These are phyloP conservation scores for Drosophila pegasa DNA, from an alignment of 2,888 invertebrate genomes.

Conservation along the genomic window DNA sequence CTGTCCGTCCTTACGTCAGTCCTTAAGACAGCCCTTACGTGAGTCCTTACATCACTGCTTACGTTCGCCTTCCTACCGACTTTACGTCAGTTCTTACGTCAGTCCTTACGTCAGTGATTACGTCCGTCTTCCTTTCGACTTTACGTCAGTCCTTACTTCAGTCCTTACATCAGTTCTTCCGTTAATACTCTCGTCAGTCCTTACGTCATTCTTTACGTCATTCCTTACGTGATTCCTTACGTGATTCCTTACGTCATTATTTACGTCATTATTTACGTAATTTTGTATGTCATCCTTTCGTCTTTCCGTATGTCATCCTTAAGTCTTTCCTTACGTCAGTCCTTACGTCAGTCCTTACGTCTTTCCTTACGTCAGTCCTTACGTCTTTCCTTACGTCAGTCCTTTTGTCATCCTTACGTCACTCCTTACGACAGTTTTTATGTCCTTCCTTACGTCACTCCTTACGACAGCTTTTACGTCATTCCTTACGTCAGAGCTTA, in stretches of 20 bases:
- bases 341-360: neutral
- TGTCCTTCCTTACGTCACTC: too few relatives aligned
- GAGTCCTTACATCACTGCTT: neutral
- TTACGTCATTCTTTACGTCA: neutral
- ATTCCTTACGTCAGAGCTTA: too few relatives aligned
- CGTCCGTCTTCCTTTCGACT: too few relatives aligned
- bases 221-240: neutral
- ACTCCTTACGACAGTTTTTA: too few relatives aligned
- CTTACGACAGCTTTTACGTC: too few relatives aligned
- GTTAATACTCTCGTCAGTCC: too few relatives aligned
- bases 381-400: neutral
- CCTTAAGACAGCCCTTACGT: neutral
- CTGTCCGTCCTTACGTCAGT: neutral
- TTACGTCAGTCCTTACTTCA: too few relatives aligned
- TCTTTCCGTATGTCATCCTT: too few relatives aligned
- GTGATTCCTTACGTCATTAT: neutral
- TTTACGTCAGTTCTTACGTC: too few relatives aligned
- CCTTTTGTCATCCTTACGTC: neutral
- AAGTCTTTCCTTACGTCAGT: neutral
- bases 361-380: neutral
- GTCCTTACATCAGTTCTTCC: too few relatives aligned
- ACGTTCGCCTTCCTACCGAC: neutral
- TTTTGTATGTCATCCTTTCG: neutral
- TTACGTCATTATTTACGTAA: too few relatives aligned
- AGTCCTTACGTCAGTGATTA: too few relatives aligned